Conservation (phyloP, 2,113 vertebrate genomes). For the Rhinogobius similis region DNA sequence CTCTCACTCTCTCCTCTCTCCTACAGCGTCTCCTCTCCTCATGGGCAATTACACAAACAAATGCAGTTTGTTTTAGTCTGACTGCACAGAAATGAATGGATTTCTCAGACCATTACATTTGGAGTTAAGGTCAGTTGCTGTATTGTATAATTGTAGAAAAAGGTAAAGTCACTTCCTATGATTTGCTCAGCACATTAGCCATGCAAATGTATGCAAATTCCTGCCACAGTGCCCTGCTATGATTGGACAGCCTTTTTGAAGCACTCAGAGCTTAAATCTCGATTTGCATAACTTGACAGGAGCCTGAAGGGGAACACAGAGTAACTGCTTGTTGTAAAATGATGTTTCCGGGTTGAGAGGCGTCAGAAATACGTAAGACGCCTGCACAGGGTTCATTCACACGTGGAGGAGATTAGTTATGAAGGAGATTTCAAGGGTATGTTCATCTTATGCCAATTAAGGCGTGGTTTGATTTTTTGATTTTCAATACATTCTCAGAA, state of each 20-base stretch:
- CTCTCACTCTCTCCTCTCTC: conserved; percentile 27
- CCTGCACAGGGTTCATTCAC: conserved; percentile 14
- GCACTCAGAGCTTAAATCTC: conserved; percentile 33
- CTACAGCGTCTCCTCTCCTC: conserved; percentile 49
- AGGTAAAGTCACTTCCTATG: conserved; percentile 54
- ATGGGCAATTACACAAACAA: conserved; percentile 76
- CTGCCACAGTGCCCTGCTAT: conserved; percentile 27
- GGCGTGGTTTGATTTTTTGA: background rate
- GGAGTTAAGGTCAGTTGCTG: conserved; percentile 55
- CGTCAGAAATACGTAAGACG: conserved; percentile 49
- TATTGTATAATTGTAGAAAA: conserved; percentile 42
- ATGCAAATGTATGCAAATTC: conserved; percentile 73
- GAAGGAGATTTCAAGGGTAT: background rate
- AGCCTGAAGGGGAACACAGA: conserved; percentile 7
- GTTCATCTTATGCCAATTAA: background rate
- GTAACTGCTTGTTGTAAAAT: conserved; percentile 13
- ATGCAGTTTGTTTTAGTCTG: conserved; percentile 66
- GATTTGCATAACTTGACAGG: conserved; percentile 53
- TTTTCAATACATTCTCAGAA: too few relatives aligned
- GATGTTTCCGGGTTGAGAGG: conserved; percentile 17
- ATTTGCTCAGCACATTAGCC: conserved; percentile 58
- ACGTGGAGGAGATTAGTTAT: background rate
- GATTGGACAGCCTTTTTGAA: conserved; percentile 51
- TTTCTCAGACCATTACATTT: conserved; percentile 51
- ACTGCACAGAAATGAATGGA: conserved; percentile 42